These are phyloP conservation scores for Venturia canescens DNA, from an alignment of 1,140 invertebrate genomes.

Conservation along the genomic window DNA sequence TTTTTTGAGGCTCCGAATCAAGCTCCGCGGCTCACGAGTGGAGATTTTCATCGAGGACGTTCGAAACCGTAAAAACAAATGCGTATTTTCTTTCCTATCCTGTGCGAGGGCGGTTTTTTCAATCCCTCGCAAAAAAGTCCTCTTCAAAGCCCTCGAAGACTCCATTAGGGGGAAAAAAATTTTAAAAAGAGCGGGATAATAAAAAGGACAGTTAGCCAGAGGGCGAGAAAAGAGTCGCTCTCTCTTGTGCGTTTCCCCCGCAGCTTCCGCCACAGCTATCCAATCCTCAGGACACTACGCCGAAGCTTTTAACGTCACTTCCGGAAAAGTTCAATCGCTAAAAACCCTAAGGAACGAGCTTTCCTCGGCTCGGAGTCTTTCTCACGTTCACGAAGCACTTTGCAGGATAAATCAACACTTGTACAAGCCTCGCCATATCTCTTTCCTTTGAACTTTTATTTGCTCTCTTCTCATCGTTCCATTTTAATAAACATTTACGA, in stretches of 20 bases:
- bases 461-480: too few relatives aligned
- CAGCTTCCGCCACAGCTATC: neutral
- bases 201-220: neutral
- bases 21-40: neutral
- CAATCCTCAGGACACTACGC: neutral
- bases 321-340: conserved; percentile 2
- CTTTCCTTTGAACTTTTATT: too few relatives aligned
- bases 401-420: too few relatives aligned
- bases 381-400: neutral
- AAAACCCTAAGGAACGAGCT: neutral
- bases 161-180: neutral
- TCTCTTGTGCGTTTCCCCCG: neutral
- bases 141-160: neutral
- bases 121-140: neutral
- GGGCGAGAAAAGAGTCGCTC: neutral
- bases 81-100: neutral
- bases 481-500: too few relatives aligned
- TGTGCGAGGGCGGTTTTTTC: neutral
- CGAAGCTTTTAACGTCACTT: conserved; percentile 31
- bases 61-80: neutral
- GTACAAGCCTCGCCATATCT: too few relatives aligned
- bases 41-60: neutral
- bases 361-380: neutral
- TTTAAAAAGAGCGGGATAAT: neutral
- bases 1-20: too few relatives aligned